Evolutionary conservation across 2,797 vertebrate genomes (phyloP).

Genomic region (Fundulus diaphanus): DNA sequence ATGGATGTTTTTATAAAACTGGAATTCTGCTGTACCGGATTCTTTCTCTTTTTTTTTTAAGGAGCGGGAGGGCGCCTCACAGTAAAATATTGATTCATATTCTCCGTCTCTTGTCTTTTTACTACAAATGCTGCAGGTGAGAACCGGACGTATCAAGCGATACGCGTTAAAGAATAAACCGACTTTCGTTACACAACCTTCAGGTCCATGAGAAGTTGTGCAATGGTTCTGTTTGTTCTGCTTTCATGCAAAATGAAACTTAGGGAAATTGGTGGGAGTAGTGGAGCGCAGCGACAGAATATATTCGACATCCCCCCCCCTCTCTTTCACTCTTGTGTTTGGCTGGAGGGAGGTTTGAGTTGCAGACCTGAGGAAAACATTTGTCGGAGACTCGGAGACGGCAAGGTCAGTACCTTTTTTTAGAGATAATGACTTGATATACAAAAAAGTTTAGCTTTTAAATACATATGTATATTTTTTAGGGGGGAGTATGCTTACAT

Average conservation of each 20-base stretch:
- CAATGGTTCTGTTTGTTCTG: background rate
- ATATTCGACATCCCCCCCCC: background rate
- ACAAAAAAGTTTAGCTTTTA: background rate
- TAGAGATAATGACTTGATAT: background rate
- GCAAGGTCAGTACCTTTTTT: conserved; percentile 29
- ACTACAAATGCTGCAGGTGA: conserved; percentile 5
- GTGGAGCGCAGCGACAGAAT: background rate
- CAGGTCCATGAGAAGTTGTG: background rate
- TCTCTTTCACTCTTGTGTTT: background rate
- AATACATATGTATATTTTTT: background rate
- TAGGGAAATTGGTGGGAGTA: background rate
- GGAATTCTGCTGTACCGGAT: conserved; percentile 30
- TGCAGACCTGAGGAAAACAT: background rate
- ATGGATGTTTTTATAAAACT: conserved; percentile 33
- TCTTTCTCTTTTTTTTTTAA: conserved; percentile 1
- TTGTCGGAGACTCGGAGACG: background rate
- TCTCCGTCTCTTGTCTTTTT: conserved; percentile 8
- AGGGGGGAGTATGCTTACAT: background rate
- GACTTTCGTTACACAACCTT: background rate
- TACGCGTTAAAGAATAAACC: background rate
- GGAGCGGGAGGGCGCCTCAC: background rate
- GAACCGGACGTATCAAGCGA: background rate
- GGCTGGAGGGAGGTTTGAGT: background rate
- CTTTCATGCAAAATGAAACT: conserved; percentile 44
- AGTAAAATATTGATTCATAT: conserved; percentile 61